Evolutionary conservation across 1,140 invertebrate genomes (phyloP).

Genomic region (Neodiprion fabricii): DNA sequence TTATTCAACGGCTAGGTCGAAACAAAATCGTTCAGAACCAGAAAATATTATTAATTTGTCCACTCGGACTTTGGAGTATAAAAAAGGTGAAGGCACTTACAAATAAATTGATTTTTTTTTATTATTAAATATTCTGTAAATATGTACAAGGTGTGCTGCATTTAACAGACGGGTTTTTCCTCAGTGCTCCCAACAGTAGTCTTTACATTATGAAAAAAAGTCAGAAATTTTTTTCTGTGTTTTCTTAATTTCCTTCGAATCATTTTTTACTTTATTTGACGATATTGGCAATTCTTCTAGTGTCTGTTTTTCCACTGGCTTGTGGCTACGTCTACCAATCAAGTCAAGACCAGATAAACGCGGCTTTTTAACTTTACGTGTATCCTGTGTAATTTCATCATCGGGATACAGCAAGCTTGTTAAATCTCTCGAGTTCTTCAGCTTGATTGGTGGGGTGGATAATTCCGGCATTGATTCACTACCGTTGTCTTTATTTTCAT

Average conservation of each 20-base stretch:
- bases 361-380: conserved; percentile 11
- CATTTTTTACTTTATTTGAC: neutral
- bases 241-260: conserved; percentile 26
- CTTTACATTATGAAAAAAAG: conserved; percentile 37
- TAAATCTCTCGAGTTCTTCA: too few species aligned
- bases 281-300: conserved; percentile 15
- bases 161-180: neutral
- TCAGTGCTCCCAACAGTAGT: neutral
- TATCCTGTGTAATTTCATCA: too few species aligned
- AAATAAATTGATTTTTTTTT: neutral
- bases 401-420: too few species aligned
- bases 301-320: neutral
- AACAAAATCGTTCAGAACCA: too few species aligned
- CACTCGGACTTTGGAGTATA: neutral
- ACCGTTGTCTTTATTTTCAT: too few species aligned
- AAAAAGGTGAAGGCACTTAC: neutral
- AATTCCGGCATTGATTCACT: too few species aligned
- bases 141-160: neutral
- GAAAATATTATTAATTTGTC: too few species aligned
- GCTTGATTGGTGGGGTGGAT: too few species aligned
- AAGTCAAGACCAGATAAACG: neutral
- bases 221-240: conserved; percentile 44
- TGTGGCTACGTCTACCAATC: conserved; percentile 15
- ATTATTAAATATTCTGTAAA: neutral
- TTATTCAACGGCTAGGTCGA: too few species aligned